These are phyloP conservation scores for Meiosimyza platycephala DNA, from an alignment of 2,888 invertebrate genomes.

Conservation along the genomic window DNA sequence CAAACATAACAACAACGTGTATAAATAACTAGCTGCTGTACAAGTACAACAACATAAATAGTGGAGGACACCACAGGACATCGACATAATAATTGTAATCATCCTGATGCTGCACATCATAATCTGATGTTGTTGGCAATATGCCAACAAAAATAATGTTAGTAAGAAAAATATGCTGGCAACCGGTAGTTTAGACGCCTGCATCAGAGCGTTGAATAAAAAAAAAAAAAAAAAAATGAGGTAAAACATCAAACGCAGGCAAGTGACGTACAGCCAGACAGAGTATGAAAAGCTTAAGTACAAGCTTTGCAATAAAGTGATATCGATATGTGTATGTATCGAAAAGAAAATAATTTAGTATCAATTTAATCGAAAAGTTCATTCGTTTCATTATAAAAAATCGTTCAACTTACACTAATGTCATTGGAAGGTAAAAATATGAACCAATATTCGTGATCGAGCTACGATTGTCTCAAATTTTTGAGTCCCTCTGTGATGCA, in stretches of 20 bases:
- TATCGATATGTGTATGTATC: too few species aligned
- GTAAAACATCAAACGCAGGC: slow-evolving; percentile 13
- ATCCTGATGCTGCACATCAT: slow-evolving; percentile 23
- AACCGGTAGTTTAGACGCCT: slow-evolving; percentile 7
- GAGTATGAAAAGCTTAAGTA: neutral
- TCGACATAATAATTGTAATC: slow-evolving; percentile 33
- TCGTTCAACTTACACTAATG: too few species aligned
- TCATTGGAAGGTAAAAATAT: too few species aligned
- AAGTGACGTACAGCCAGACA: neutral
- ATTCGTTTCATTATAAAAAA: too few species aligned
- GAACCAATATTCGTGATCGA: too few species aligned
- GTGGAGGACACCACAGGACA: slow-evolving; percentile 19
- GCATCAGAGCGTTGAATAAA: neutral
- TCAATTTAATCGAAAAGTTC: too few species aligned
- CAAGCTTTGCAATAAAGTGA: too few species aligned
- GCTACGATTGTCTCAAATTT: too few species aligned
- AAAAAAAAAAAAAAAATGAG: neutral
- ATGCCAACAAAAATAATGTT: slow-evolving; percentile 17
- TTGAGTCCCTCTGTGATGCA: too few species aligned
- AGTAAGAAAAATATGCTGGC: neutral
- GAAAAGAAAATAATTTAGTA: too few species aligned
- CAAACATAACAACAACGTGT: neutral
- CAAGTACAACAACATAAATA: slow-evolving; percentile 12
- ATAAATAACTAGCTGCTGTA: neutral
- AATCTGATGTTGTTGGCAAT: slow-evolving; percentile 22